Evolutionary conservation across 2,113 vertebrate genomes (phyloP).

Genomic region (Acrocephalus kingi): DNA sequence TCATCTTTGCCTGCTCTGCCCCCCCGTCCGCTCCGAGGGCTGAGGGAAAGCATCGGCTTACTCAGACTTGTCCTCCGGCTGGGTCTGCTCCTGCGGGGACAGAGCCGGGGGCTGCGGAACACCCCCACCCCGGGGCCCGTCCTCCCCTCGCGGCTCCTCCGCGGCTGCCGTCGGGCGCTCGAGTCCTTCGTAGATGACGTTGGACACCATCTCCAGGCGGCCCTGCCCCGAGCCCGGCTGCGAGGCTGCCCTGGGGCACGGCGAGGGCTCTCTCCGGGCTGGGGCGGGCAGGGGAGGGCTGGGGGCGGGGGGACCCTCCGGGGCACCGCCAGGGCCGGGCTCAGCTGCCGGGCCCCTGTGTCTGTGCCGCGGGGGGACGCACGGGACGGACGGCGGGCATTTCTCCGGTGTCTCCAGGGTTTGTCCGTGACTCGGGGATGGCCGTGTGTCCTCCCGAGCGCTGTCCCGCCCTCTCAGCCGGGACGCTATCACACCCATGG

Average conservation of each 20-base stretch:
- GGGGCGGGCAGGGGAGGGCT: neutral
- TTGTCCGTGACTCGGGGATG: neutral
- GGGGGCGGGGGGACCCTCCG: neutral
- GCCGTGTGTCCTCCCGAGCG: neutral
- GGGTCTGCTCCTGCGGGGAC: slow-evolving; percentile 31
- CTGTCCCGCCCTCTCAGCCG: neutral
- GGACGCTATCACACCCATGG: neutral
- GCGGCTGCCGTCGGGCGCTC: neutral
- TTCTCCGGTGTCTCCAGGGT: neutral
- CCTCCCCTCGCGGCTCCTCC: neutral
- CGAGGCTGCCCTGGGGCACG: neutral
- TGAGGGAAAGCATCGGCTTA: neutral
- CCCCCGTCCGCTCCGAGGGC: rapidly evolving
- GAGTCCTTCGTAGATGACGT: slow-evolving; percentile 87
- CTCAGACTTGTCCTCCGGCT: slow-evolving; percentile 49
- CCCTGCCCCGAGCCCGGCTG: neutral
- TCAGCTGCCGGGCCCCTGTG: neutral
- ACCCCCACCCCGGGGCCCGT: neutral
- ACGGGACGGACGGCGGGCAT: neutral
- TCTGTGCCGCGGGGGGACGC: slow-evolving; percentile 68
- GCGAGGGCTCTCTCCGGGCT: slow-evolving; percentile 38
- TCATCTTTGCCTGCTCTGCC: neutral
- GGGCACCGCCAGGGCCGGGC: neutral
- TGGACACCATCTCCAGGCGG: slow-evolving; percentile 86
- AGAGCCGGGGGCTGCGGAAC: slow-evolving; percentile 24